Evolutionary conservation across 2,888 invertebrate genomes (phyloP).

Genomic region (Epirrhoe tristata): DNA sequence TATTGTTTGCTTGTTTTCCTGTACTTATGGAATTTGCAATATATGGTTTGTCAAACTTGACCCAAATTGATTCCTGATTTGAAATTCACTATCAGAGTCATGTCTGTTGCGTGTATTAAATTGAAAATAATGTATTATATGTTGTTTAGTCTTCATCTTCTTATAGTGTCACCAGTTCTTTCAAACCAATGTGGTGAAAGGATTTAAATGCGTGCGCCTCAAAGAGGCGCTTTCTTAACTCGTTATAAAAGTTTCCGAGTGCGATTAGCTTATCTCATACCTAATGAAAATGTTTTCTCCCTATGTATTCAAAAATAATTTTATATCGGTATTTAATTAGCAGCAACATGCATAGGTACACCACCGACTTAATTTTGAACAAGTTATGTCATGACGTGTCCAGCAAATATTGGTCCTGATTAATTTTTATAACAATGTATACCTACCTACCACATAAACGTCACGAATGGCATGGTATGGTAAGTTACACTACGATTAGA

Average conservation of each 20-base stretch:
- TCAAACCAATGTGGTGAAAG: too few species aligned
- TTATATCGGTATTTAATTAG: constrained; percentile 19
- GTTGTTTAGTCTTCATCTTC: neutral
- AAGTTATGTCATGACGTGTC: constrained; percentile 6
- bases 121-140: too few species aligned
- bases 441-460: constrained; percentile 22
- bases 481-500: constrained; percentile 23
- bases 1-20: neutral
- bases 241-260: constrained; percentile 10
- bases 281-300: neutral
- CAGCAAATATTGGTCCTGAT: constrained; percentile 25
- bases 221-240: too few species aligned
- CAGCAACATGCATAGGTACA: neutral
- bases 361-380: neutral
- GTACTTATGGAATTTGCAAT: neutral
- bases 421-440: constrained; percentile 14
- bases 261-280: constrained; percentile 8
- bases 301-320: neutral
- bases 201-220: too few species aligned
- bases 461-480: constrained; percentile 27
- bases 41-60: neutral
- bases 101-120: too few species aligned
- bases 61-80: too few species aligned
- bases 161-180: too few species aligned
- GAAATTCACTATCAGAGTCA: too few species aligned